Conservation (phyloP, 2,113 vertebrate species). For the Ceratotherium simum region DNA sequence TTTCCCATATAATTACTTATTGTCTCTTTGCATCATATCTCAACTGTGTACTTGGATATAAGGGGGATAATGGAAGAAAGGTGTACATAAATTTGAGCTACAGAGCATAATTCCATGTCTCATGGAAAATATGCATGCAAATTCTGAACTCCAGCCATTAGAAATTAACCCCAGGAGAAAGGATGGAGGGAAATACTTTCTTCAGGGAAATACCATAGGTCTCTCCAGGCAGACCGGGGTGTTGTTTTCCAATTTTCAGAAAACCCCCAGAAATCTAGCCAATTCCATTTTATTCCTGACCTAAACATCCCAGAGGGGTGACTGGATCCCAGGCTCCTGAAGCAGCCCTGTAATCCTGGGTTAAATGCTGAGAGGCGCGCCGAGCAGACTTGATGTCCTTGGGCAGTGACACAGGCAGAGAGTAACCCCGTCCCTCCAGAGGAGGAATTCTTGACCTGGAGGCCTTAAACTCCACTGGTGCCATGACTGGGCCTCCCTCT, state of each 20-base stretch:
- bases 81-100: neutral
- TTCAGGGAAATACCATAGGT: neutral
- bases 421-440: neutral
- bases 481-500: neutral
- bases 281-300: neutral
- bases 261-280: neutral
- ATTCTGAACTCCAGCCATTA: neutral
- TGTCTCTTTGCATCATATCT: neutral
- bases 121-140: neutral
- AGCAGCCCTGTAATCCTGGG: neutral
- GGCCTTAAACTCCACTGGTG: neutral
- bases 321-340: neutral
- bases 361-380: neutral
- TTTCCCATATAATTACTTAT: neutral
- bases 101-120: neutral
- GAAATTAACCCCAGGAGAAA: neutral
- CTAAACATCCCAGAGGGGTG: neutral
- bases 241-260: neutral
- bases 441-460: neutral
- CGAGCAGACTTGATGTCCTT: neutral
- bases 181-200: neutral
- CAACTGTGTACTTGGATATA: neutral
- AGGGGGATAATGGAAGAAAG: neutral
- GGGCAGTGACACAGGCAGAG: neutral
- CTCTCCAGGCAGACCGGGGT: neutral